Base-by-base conservation (phyloP, 2,888 invertebrate genomes). In the Mesoligia furuncula region DNA sequence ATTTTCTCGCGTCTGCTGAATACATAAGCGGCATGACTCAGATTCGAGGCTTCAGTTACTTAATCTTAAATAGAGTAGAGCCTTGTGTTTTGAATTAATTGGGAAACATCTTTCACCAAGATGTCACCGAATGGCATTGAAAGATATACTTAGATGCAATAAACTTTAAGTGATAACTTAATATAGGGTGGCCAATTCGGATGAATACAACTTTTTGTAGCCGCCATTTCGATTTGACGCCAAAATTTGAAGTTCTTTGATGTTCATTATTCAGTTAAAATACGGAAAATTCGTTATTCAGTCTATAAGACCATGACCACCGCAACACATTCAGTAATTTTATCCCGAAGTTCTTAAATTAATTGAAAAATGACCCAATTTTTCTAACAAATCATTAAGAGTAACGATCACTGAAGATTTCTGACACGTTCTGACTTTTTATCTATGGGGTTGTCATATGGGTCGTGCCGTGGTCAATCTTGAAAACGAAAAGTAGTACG, bases 1-100 rank as follows among this genome's bases (percentile, higher is more conserved):
- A 57, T 76, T 65, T 67, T 51, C 45, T 54, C 0, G 13, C 42
- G 75, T 61, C 72, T 74, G 5, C 65, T 71, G 84, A 84, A 84
- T 81, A 76, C 66, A 4, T 59, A 78, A 84, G 57, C 13, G 39
- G n/a, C 39, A 20, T 2, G 7, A 45, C 31, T 74, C 20, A 51
- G 57, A 59, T 77, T 77, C 51, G 67, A 77, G 79, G 45, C 24
- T 79, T 42, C 6, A 51, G 31, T 15, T 71, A 24, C 2, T 39
- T 57, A 59, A 36, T 51, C 5, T 17, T 57, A 75, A 73, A 59
- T 66, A 54, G 24, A 59, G 5, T 17, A 73, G 27, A 65, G 20
- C n/a, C 24, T 67, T 68, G 51, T n/a, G 31, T n/a, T 62, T 51
- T 62, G 51, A 31, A 54, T 67, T 36, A 39, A 61, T 27, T 61